Evolutionary conservation across 30 jellyfish, hydroid and myxozoan genomes (phyloP).

Genomic region (Clytia hemisphaerica): DNA sequence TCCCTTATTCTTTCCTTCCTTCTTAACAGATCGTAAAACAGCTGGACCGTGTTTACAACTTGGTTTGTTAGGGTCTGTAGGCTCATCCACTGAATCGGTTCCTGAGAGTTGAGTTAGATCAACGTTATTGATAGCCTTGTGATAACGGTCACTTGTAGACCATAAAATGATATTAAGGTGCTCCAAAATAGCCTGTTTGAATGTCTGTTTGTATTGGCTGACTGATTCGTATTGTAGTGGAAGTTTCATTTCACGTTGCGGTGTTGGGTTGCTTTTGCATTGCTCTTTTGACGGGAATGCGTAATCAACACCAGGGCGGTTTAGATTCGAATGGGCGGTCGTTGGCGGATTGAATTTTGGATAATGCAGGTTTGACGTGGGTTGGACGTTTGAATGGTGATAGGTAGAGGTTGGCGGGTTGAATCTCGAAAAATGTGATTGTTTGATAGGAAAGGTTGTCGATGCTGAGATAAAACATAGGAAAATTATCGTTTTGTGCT

Average conservation of each 20-base stretch:
- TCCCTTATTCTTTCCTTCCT: slow-evolving; percentile 36
- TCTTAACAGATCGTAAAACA: slow-evolving; percentile 11
- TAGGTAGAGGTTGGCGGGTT: no score
- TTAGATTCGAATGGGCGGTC: no score
- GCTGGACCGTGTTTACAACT: slow-evolving; percentile 36
- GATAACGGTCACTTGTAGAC: not conserved
- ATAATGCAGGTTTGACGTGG: no score
- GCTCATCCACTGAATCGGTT: not conserved
- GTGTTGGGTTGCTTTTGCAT: slow-evolving; percentile 27
- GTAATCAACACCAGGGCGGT: slow-evolving; percentile 15
- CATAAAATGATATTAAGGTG: slow-evolving; percentile 6
- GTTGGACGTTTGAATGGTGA: no score
- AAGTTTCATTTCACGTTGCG: slow-evolving; percentile 28
- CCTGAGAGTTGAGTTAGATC: not conserved
- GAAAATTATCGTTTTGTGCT: no score
- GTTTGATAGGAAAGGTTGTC: no score
- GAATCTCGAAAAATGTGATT: no score
- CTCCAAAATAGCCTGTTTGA: slow-evolving; percentile 45
- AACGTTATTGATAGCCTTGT: not conserved
- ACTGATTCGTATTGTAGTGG: slow-evolving; percentile 30
- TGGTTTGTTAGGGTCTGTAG: not conserved
- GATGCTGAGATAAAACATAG: no score
- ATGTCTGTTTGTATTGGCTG: slow-evolving; percentile 33
- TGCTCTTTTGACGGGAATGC: slow-evolving; percentile 33
- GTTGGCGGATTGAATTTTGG: no score